Base-by-base conservation (phyloP, 2,113 vertebrate genomes). In the Corythoichthys intestinalis region DNA sequence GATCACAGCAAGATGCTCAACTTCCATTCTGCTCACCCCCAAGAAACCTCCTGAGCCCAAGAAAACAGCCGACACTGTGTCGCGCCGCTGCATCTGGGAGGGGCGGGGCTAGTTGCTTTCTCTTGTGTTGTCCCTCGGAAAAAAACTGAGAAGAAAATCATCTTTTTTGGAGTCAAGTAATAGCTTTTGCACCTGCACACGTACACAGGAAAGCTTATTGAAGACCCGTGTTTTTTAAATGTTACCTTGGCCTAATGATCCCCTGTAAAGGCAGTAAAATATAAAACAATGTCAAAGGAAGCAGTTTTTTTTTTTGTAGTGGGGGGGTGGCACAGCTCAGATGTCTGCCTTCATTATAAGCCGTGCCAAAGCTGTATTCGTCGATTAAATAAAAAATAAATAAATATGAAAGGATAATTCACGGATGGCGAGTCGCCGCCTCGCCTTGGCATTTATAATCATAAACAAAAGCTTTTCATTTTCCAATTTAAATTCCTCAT, bases 261-360 rank as follows among this genome's bases (percentile, higher is more conserved):
- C 69, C 80, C 76, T 81, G 75, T 72, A 75, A 58, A 83, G 82
- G 73, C 68, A 77, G 73, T 68, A 78, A 77, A 89, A 87, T 90
- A 78, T 85, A 79, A 88, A 86, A 87, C 86, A 84, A 87, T 88
- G 84, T 87, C 79, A 91, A 84, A 85, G 72, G 82, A 56, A 72
- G 78, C 69, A 57, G 69, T 65, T 37, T 80, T 80, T 80, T 80
- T 80, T 79, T 71, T 46, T 12, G 44, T 13, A 4, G 35, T 10
- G 34, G 35, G 58, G 88, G 89, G 88, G 91, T 90, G 88, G 87
- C 86, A 90, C 90, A 85, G 84, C 85, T 86, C 89, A 91, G 88
- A 92, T 91, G 88, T 91, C 88, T 85, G 89, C 85, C 81, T 91
- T 92, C 90, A 92, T 92, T 92, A 91, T 90, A 92, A 92, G 34